These are phyloP conservation scores for Pelusios castaneus DNA, from an alignment of 2,113 vertebrate genomes.

Conservation along the genomic window DNA sequence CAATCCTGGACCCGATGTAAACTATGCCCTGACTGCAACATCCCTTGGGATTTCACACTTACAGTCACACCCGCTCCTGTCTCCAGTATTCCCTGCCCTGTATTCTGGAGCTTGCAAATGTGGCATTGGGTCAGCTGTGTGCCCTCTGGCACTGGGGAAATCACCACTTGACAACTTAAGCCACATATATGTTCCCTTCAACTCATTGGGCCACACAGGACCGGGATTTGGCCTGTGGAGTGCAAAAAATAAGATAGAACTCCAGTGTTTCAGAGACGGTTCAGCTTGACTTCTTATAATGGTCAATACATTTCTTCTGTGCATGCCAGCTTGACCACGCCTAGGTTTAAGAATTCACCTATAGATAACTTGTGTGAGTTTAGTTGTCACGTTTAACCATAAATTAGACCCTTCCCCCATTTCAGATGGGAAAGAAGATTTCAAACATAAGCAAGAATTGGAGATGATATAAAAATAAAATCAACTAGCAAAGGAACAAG, in stretches of 20 bases:
- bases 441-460: constrained; percentile 43
- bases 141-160: background rate
- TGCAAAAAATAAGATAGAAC: background rate
- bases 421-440: constrained; percentile 38
- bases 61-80: background rate
- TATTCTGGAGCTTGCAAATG: background rate
- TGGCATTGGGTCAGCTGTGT: background rate
- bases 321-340: background rate
- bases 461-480: constrained; percentile 39
- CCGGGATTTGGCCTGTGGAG: background rate
- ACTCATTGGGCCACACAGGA: background rate
- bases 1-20: background rate
- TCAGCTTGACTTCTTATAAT: background rate
- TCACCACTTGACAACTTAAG: background rate
- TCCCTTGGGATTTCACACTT: background rate
- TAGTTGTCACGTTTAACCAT: background rate
- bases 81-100: background rate
- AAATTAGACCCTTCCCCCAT: background rate
- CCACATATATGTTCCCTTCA: fast-evolving
- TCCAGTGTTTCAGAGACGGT: background rate
- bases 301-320: background rate
- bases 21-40: background rate
- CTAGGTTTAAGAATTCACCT: constrained; percentile 23
- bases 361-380: background rate
- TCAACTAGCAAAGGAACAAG: constrained; percentile 48